phyloP scores from a whole-genome alignment of 2,797 vertebrate species.

The Lepilemur septentrionalis region DNA sequence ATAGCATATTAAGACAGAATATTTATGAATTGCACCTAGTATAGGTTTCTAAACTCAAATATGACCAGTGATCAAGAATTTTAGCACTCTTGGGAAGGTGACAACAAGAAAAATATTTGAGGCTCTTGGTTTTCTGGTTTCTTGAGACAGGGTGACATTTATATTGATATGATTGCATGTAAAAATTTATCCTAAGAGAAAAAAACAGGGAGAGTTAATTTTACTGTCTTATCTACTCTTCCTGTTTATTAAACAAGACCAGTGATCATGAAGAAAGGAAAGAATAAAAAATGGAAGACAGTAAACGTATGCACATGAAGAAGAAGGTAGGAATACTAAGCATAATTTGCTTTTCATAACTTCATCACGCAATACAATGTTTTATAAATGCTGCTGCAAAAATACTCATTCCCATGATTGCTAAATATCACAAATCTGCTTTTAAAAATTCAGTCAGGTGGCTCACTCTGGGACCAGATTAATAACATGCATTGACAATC shows the following conservation, averaged over 20 bases:
- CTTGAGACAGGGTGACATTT: background rate
- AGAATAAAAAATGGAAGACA: background rate
- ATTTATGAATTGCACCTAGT: background rate
- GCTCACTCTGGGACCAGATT: background rate
- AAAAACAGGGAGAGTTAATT: background rate
- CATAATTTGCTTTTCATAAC: constrained; percentile 19
- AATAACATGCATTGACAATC: background rate
- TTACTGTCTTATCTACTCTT: background rate
- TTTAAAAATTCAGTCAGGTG: background rate
- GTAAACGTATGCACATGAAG: background rate
- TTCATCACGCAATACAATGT: background rate
- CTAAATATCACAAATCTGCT: background rate
- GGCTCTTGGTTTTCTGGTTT: background rate
- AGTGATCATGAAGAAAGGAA: background rate
- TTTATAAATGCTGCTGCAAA: background rate
- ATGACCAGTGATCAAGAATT: background rate
- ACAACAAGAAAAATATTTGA: background rate
- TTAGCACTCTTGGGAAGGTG: background rate
- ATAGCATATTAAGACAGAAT: background rate
- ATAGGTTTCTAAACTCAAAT: background rate
- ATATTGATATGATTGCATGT: background rate
- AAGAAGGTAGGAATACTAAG: background rate
- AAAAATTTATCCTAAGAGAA: background rate
- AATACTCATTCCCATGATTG: background rate
- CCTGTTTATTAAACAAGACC: background rate